Conservation (phyloP, 2,113 vertebrate species). For the Dromiciops gliroides region DNA sequence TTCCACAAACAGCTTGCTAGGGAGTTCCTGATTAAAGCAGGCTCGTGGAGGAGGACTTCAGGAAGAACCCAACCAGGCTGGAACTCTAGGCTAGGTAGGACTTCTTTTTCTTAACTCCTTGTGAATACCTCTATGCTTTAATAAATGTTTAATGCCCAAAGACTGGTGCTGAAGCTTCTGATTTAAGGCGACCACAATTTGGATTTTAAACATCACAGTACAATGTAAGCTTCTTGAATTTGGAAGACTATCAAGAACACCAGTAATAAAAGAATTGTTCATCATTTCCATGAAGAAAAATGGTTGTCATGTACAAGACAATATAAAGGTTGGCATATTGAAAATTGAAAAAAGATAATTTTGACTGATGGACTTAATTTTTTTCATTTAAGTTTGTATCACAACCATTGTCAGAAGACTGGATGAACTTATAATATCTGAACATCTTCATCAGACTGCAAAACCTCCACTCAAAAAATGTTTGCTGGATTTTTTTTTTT, state of each 20-base stretch:
- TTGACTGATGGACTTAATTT: background rate
- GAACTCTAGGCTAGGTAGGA: too few species aligned
- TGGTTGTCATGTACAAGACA: background rate
- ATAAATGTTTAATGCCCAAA: too few species aligned
- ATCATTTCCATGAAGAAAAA: background rate
- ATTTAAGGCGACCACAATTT: too few species aligned
- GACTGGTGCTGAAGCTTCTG: too few species aligned
- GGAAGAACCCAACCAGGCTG: too few species aligned
- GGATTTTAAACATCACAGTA: too few species aligned
- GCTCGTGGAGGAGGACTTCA: too few species aligned
- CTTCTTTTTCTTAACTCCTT: too few species aligned
- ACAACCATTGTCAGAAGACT: background rate
- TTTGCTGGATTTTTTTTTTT: background rate
- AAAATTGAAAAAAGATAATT: background rate
- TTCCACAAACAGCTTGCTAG: too few species aligned
- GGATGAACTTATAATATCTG: background rate
- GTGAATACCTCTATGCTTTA: too few species aligned
- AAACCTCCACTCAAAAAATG: background rate
- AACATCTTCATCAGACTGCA: background rate
- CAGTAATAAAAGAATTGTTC: background rate
- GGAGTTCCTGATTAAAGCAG: too few species aligned
- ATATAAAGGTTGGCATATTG: background rate
- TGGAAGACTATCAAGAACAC: background rate
- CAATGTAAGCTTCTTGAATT: background rate
- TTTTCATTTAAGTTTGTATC: background rate